Percentiles rank a stretch among this genome's conserved stretches.
Evolutionary conservation across 2,113 vertebrate genomes (phyloP).

Genomic region (Otis tarda): DNA sequence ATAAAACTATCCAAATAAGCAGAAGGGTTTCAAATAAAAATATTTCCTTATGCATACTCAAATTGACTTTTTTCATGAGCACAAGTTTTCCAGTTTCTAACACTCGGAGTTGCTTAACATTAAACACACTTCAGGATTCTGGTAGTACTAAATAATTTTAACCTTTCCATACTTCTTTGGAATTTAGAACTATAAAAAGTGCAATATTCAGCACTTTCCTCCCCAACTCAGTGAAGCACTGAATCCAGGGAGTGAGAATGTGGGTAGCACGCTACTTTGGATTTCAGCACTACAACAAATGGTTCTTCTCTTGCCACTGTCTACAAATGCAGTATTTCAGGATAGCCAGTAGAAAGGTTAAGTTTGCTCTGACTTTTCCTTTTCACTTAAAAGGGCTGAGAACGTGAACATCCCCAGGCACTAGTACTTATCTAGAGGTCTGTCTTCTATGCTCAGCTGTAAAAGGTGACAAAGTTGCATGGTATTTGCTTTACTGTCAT

Average conservation of each 20-base stretch:
- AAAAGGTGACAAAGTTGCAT: neutral
- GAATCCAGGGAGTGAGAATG: neutral
- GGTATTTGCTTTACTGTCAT: neutral
- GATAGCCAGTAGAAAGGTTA: neutral
- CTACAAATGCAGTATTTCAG: neutral
- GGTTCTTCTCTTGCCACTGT: neutral
- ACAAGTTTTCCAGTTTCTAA: neutral
- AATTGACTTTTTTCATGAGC: neutral
- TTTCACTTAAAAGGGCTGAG: neutral
- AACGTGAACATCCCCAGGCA: neutral
- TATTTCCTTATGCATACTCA: neutral
- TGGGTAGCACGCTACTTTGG: neutral
- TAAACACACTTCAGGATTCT: neutral
- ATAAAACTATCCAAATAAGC: neutral
- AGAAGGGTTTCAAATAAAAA: neutral
- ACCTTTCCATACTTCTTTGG: neutral
- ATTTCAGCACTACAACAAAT: neutral
- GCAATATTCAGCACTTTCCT: neutral
- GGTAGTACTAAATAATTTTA: neutral
- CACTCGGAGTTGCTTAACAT: neutral
- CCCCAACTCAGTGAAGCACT: neutral
- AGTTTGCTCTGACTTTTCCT: neutral
- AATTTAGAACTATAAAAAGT: neutral
- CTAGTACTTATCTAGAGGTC: neutral
- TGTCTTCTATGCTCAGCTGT: neutral